Evolutionary conservation across 1,140 invertebrate genomes (phyloP).

Genomic region (Diabrotica undecimpunctata): DNA sequence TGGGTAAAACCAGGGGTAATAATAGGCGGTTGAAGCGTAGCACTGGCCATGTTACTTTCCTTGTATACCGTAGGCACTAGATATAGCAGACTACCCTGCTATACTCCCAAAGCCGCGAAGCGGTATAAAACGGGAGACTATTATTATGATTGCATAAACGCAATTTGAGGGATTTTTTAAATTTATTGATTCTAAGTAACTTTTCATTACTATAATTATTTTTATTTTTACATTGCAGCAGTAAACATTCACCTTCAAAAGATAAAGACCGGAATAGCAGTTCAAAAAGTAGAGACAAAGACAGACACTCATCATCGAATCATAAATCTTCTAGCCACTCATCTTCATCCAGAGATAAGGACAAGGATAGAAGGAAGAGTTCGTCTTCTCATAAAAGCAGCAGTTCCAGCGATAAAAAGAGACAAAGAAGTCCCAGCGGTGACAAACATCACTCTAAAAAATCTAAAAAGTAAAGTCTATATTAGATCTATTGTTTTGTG

Average conservation of each 20-base stretch:
- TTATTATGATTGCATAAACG: conserved; percentile 9
- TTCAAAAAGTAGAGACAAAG: conserved; percentile 42
- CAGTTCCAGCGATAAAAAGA: conserved; percentile 55
- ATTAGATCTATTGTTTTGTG: no score
- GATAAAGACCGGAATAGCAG: conserved; percentile 9
- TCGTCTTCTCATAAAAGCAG: not conserved
- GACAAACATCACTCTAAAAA: conserved; percentile 66
- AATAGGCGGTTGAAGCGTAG: no score
- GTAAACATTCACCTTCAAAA: conserved; percentile 20
- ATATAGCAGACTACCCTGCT: no score
- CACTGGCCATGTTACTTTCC: no score
- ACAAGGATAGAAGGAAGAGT: conserved; percentile 25
- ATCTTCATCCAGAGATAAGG: conserved; percentile 40
- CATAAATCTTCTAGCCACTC: conserved; percentile 41
- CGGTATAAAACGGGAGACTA: no score
- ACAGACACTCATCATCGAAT: conserved; percentile 37
- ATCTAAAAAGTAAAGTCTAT: conserved; percentile 53
- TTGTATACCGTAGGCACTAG: no score
- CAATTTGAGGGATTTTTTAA: conserved; percentile 10
- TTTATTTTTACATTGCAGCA: no score
- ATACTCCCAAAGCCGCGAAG: no score
- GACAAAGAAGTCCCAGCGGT: conserved; percentile 68
- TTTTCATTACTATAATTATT: no score
- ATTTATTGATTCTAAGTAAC: no score
- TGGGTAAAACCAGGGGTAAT: no score